Evolutionary conservation across 2,797 vertebrate genomes (phyloP).

Genomic region (Perodicticus potto): DNA sequence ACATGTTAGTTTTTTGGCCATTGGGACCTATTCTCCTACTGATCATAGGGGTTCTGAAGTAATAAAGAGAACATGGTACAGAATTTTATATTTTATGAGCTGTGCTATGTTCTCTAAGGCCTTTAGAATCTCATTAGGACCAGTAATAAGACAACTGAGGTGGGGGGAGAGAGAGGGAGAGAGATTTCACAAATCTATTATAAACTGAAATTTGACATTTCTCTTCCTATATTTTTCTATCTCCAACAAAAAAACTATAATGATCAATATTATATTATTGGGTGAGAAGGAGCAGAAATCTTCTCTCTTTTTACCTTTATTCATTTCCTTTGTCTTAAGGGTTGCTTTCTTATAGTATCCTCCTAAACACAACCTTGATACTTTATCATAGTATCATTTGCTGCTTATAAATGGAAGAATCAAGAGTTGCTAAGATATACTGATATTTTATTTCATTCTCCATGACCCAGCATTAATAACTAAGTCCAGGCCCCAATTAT

Average conservation of each 20-base stretch:
- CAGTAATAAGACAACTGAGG: background rate
- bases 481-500: background rate
- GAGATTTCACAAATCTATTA: background rate
- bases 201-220: background rate
- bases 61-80: background rate
- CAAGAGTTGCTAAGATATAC: background rate
- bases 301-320: background rate
- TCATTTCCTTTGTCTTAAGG: background rate
- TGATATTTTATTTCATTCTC: conserved; percentile 18
- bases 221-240: background rate
- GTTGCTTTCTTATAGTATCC: background rate
- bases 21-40: background rate
- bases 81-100: background rate
- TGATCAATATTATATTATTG: background rate
- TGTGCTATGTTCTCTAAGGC: background rate
- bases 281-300: background rate
- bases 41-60: background rate
- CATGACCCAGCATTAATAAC: background rate
- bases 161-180: background rate
- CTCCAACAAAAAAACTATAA: background rate
- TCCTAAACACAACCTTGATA: background rate
- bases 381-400: background rate
- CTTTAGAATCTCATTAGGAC: background rate
- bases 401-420: background rate
- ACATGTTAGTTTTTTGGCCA: background rate